Evolutionary conservation across 1,140 invertebrate genomes (phyloP).

Genomic region (Vanessa atalanta): DNA sequence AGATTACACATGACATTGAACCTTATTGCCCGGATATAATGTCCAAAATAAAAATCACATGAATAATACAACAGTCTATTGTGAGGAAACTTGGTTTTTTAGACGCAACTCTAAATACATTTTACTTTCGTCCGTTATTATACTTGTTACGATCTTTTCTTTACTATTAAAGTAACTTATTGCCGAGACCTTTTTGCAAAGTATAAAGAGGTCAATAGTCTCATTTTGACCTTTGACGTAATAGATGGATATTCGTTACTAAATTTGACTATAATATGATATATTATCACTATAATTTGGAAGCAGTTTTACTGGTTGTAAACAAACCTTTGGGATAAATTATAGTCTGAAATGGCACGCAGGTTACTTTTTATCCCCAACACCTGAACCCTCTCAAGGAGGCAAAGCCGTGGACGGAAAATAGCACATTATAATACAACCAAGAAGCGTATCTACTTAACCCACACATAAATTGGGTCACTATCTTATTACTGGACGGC

Average conservation of each 20-base stretch:
- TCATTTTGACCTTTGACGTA: neutral
- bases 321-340: no score
- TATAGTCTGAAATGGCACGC: no score
- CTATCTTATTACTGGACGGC: no score
- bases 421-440: no score
- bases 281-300: no score
- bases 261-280: neutral
- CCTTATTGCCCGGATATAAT: conserved; percentile 11
- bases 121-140: conserved; percentile 19
- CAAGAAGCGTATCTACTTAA: no score
- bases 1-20: conserved; percentile 15
- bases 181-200: neutral
- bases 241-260: neutral
- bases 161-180: conserved; percentile 20
- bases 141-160: conserved; percentile 17
- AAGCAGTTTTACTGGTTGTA: no score
- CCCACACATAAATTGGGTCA: no score
- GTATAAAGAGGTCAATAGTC: conserved; percentile 3
- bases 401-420: no score
- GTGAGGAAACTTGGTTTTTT: conserved; percentile 15
- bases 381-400: no score
- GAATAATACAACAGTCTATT: conserved; percentile 16
- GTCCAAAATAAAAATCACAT: conserved; percentile 14
- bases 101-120: conserved; percentile 15
- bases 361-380: no score